Evolutionary conservation across 2,797 vertebrate genomes (phyloP), one percentile per base, ranked within the genome.

Genomic region (Lepilemur septentrionalis): DNA sequence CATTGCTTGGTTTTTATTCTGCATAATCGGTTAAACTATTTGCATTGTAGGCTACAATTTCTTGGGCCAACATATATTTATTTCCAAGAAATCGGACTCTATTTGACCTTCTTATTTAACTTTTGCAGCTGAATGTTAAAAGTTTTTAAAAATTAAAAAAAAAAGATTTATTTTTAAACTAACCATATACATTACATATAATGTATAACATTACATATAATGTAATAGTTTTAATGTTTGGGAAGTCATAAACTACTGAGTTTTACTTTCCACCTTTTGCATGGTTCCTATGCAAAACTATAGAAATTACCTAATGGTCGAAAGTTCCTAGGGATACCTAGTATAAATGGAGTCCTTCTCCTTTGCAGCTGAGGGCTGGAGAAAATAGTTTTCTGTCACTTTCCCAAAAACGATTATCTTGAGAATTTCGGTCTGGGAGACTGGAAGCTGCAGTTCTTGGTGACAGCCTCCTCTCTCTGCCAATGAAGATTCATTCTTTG

Each of bases 1-100:
- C 67, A 23, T 22, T 73, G 23, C 10, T 93, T 95, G 17, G 2
- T 89, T 97, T 97, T 96, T 86, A 81, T 90, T 91, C 65, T 92
- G 15, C n/a, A 50, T 61, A 25, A 69, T 88, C 38, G 61, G 14
- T 95, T 78, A 41, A 87, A 20, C 15, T 46, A 18, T 83, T 89
- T 94, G 57, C 73, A 43, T 81, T 23, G 48, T 90, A 20, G 11
- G 28, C 73, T 85, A 57, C 4, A 30, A 41, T 69, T 78, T 91
- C n/a, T n/a, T 72, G 32, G 28, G 32, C 14, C 12, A 48, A 30
- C 12, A 5, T 69, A 59, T 43, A 41, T 35, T 25, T 95, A 86
- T 43, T 83, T 70, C 69, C 48, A 38, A n/a, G 78, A 97, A 90
- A 50, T 85, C 14, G 69, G 50, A 88, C 22, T 84, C 14, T 89